Evolutionary conservation across 2,888 invertebrate species (phyloP).

Genomic region (Tetramorium bicarinatum): DNA sequence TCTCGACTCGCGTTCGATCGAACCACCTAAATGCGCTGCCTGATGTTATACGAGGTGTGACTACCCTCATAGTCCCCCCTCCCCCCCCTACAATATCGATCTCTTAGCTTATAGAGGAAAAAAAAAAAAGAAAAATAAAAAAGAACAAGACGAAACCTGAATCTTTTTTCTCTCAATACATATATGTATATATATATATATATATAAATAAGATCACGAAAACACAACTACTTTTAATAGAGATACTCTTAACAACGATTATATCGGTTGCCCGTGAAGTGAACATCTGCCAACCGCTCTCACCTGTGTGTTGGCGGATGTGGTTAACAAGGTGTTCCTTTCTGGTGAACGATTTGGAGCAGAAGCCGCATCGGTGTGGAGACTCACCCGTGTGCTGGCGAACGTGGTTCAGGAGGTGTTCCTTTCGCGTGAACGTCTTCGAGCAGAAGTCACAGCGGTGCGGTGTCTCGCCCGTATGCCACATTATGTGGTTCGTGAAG

Average conservation of each 20-base stretch:
- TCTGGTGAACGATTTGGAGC: conserved; percentile 95
- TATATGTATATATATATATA: conserved; percentile 11
- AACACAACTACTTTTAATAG: conserved; percentile 62
- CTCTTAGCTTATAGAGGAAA: conserved; percentile 59
- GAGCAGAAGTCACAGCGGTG: conserved; percentile 93
- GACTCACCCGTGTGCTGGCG: conserved; percentile 94
- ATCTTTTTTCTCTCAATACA: conserved; percentile 18
- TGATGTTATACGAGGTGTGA: conserved; percentile 59
- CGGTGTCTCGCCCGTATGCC: conserved; percentile 94
- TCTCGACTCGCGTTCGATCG: conserved; percentile 54
- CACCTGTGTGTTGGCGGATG: conserved; percentile 92
- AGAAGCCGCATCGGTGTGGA: conserved; percentile 94
- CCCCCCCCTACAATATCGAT: conserved; percentile 39
- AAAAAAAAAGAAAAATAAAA: not conserved
- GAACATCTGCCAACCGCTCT: conserved; percentile 85
- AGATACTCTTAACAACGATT: conserved; percentile 71
- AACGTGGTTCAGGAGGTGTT: conserved; percentile 92
- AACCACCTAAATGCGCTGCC: conserved; percentile 50
- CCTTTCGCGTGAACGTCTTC: conserved; percentile 93
- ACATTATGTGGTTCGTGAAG: conserved; percentile 96
- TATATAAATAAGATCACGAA: conserved; percentile 43
- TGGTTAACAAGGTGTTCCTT: conserved; percentile 95
- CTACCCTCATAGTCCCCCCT: conserved; percentile 44
- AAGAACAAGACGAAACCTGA: not conserved
- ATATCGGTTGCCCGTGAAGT: conserved; percentile 82